A percentile compares a stretch with the other conserved stretches of the same genome.
Evolutionary conservation across 2,113 vertebrate genomes (phyloP).

Genomic region (Stigmatopora nigra): DNA sequence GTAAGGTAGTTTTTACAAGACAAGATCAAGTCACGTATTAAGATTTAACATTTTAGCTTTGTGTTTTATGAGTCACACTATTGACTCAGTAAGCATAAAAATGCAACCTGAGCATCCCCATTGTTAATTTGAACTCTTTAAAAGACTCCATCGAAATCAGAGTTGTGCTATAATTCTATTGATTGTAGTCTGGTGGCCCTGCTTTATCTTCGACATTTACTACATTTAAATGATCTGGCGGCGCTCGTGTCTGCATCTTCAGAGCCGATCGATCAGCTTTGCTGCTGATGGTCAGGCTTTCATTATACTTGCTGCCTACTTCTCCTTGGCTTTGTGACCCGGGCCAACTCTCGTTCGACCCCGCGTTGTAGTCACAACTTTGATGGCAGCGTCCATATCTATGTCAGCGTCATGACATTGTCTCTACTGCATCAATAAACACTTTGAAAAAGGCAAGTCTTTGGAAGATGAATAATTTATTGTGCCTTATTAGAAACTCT

Average conservation of each 20-base stretch:
- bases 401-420: slow-evolving; percentile 61
- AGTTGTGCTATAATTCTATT: slow-evolving; percentile 19
- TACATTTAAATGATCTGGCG: slow-evolving; percentile 39
- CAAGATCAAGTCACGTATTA: too few species aligned
- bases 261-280: slow-evolving; percentile 61
- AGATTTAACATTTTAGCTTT: too few species aligned
- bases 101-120: background rate
- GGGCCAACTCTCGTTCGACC: slow-evolving; percentile 41
- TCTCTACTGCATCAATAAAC: slow-evolving; percentile 77
- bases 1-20: too few species aligned
- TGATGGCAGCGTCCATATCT: slow-evolving; percentile 76
- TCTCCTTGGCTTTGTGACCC: slow-evolving; percentile 48
- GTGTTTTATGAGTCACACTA: background rate
- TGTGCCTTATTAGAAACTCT: slow-evolving; percentile 76
- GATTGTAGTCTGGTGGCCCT: slow-evolving; percentile 30
- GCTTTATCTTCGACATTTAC: slow-evolving; percentile 34
- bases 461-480: slow-evolving; percentile 79
- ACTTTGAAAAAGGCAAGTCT: slow-evolving; percentile 77
- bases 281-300: slow-evolving; percentile 43
- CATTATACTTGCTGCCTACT: slow-evolving; percentile 42
- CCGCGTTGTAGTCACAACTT: slow-evolving; percentile 62
- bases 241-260: slow-evolving; percentile 44
- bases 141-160: slow-evolving; percentile 2
- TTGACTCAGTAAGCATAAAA: background rate
- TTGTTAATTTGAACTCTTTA: slow-evolving; percentile 2